phyloP scores from a whole-genome alignment of 2,113 vertebrate genomes.

The Haemorhous mexicanus region DNA sequence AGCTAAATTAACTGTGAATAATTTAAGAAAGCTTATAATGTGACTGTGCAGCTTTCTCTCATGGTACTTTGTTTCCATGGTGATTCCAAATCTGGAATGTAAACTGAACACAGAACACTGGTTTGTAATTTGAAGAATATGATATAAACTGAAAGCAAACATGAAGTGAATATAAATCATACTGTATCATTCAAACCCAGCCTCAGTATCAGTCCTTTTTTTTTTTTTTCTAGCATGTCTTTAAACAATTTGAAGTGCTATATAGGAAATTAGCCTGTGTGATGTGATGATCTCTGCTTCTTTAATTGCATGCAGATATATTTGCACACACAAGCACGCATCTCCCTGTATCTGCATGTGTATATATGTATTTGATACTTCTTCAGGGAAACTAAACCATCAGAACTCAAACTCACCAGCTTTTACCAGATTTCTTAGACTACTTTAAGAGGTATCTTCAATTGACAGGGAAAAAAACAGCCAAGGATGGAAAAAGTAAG shows the following conservation, averaged over 20 bases:
- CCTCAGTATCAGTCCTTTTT: neutral
- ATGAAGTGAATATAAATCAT: neutral
- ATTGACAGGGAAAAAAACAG: neutral
- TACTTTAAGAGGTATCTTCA: neutral
- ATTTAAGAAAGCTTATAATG: neutral
- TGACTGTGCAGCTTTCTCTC: neutral
- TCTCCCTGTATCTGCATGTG: neutral
- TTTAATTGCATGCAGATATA: neutral
- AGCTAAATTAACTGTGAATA: neutral
- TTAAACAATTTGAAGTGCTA: neutral
- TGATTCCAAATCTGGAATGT: neutral
- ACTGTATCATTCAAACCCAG: neutral
- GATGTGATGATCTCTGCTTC: neutral
- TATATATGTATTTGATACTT: neutral
- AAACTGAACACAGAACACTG: neutral
- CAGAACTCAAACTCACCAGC: neutral
- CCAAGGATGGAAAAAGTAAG: neutral
- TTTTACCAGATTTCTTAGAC: neutral
- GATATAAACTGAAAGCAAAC: neutral
- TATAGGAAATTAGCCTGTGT: neutral
- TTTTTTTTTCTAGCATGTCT: neutral
- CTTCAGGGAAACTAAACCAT: neutral
- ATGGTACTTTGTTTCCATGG: neutral
- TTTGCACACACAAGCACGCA: neutral
- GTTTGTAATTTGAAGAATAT: neutral